These are phyloP conservation scores for Macrotis lagotis DNA, from an alignment of 2,113 vertebrate genomes.

Conservation along the genomic window DNA sequence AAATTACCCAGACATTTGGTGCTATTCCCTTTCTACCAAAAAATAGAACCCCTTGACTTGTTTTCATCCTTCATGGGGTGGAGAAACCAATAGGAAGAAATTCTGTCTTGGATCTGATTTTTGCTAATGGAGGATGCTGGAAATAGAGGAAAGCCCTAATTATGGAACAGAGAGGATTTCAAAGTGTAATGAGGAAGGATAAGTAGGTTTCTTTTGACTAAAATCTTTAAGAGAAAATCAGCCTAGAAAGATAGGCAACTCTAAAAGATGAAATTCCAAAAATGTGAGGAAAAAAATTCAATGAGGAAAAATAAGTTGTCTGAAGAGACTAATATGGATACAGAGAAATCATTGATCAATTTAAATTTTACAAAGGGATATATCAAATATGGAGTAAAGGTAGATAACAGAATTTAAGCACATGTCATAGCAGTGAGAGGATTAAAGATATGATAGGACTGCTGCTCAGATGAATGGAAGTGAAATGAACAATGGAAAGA, in stretches of 20 bases:
- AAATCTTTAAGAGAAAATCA: not conserved
- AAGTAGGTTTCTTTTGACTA: not conserved
- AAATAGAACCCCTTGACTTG: not conserved
- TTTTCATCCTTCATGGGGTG: not conserved
- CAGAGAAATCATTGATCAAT: not conserved
- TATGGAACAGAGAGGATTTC: not conserved
- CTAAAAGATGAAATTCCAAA: not conserved
- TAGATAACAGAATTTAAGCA: not conserved
- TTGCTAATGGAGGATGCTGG: not conserved
- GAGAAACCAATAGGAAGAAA: not conserved
- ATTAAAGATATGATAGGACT: not conserved
- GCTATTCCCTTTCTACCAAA: not conserved
- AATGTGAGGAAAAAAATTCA: not conserved
- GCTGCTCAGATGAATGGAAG: not conserved
- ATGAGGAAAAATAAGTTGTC: not conserved
- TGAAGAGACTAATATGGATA: not conserved
- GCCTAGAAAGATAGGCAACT: not conserved
- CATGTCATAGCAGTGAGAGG: not conserved
- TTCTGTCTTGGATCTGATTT: not conserved
- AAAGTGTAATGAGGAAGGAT: not conserved
- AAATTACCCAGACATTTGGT: not conserved
- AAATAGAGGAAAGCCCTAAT: not conserved
- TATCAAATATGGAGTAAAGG: not conserved
- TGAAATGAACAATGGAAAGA: not conserved
- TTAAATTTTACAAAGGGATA: not conserved